Conservation (phyloP, 2,888 invertebrate genomes). For the Maniola hyperantus region DNA sequence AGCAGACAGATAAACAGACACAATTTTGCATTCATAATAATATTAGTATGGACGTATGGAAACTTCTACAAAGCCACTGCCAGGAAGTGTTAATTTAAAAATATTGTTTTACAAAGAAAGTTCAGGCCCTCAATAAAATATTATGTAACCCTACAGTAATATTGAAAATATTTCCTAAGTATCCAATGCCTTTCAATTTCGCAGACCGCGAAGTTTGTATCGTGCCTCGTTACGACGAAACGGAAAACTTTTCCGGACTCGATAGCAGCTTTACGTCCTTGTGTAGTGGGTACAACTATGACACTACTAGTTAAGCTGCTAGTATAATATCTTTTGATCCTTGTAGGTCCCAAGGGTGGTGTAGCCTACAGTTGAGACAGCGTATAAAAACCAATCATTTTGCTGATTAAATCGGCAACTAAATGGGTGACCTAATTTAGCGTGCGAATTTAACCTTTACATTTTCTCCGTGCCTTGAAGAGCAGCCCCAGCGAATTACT, state of each 20-base stretch:
- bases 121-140: background rate
- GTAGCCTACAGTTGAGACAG: background rate
- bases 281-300: slow-evolving; percentile 18
- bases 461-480: too few relatives aligned
- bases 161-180: slow-evolving; percentile 23
- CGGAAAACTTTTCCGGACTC: slow-evolving; percentile 64
- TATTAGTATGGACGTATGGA: too few relatives aligned
- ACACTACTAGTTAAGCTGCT: slow-evolving; percentile 5
- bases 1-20: too few relatives aligned
- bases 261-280: slow-evolving; percentile 49
- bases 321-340: background rate
- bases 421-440: too few relatives aligned
- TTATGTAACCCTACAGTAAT: background rate
- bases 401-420: background rate
- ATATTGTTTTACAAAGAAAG: slow-evolving; percentile 10
- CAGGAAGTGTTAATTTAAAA: background rate
- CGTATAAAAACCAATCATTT: background rate
- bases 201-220: slow-evolving; percentile 45
- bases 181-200: slow-evolving; percentile 45
- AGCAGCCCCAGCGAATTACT: too few relatives aligned
- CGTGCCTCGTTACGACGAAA: slow-evolving; percentile 59
- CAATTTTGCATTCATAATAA: too few relatives aligned
- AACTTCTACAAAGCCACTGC: background rate
- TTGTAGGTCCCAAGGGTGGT: too few relatives aligned
- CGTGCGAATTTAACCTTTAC: too few relatives aligned